Base-by-base conservation (phyloP, 2,113 vertebrate species). In the Melanerpes formicivorus region DNA sequence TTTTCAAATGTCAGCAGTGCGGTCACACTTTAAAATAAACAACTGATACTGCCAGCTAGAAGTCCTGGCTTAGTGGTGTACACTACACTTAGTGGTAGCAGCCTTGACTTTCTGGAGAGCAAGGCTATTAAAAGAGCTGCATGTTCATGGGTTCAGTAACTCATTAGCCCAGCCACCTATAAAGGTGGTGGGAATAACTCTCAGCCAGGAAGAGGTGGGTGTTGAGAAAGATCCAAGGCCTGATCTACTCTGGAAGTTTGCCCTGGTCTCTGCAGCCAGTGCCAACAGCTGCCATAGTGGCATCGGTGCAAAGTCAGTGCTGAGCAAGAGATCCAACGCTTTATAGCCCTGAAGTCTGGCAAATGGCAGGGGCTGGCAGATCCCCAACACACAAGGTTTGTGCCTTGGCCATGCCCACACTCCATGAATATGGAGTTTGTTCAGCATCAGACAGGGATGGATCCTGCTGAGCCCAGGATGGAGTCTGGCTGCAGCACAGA, bases 201-300 rank as follows among this genome's bases (percentile, higher is more conserved):
- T 74, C 52, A 78, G 56, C 70, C 81, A 65, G 72, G n/a, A 87
- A 42, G 59, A 92, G 78, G 89, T 82, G 60, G 60, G 22, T 84
- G 87, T 92, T 84, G 75, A 67, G 71, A 29, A 75, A 92, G 84
- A 89, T 90, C 87, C 87, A 89, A 59, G 81, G 44, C 83, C 52
- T 82, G 78, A 77, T 84, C 52, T 67, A 52, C 84, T 93, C 76
- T 93, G 92, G 84, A 92, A 85, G 44, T 80, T 94, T 92, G 78
- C 87, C 93, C 78, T 60, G 50, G 63, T 90, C 65, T 77, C 75
- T 80, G 60, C 58, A 62, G n/a, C 19, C 0, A 3, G 58, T 67
- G 81, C 79, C 72, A 90, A 18, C 32, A 77, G 90, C 84, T 95
- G 84, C 60, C 65, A 40, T 19, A 60, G 81, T 54, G 12, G 5